Base-by-base conservation (phyloP, 2,797 vertebrate genomes). In the Xerus rutilus region DNA sequence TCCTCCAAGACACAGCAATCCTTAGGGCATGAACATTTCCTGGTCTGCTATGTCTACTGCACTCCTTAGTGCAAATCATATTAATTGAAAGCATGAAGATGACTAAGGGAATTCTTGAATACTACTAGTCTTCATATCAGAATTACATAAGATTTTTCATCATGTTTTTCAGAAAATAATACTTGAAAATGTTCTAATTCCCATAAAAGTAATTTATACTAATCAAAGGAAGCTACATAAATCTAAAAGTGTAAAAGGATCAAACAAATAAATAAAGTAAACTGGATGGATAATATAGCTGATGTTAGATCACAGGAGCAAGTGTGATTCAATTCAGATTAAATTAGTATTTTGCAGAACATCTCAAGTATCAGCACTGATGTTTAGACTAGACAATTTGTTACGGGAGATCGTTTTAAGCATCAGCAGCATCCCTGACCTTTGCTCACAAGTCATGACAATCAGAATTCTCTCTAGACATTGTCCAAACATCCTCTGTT, bases 201-300 rank as follows among this genome's bases (percentile, higher is more conserved):
- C 23, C 39, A 72, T 8, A 21, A 73, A 84, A 52, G 2, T 39
- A 39, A 39, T 39, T 39, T 39, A 39, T 39, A 39, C 39, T 39
- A 39, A 39, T 39, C 39, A 79, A 89, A 89, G 10, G 32, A 77
- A 89, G 39, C 32, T 54, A 5, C 13, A 95, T 10, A 86, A 70
- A 77, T 47, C 32, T 28, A 65, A 73, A 76, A 67, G 45, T 90
- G 30, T 72, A 32, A 1, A 87, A 23, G 86, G 13, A 69, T 28
- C 21, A 79, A 49, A 23, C 49, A 95, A 76, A 28, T 89, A 96
- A 93, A 87, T 70, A 64, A 65, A 74, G 2, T 43, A 92, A 95
- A 28, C 9, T 64, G 45, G 23, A 84, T 45, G n/a, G 23, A 94
- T 32, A 79, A 11, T 28, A 92, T n/a, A 13, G 49, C 20, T 81